Conservation (phyloP, 2,113 vertebrate genomes). For the Lepus timidus region DNA sequence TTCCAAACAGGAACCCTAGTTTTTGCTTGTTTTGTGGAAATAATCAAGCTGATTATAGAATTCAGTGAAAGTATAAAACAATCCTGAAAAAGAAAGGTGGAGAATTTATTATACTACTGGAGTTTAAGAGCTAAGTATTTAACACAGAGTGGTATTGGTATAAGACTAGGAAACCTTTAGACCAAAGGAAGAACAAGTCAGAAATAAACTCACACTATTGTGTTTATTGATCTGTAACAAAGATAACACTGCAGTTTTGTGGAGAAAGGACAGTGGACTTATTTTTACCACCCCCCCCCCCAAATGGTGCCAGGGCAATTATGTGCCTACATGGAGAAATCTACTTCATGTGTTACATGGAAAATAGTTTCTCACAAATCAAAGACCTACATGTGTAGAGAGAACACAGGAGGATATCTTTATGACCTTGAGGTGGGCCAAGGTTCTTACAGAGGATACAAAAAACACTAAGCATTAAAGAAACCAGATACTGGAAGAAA, state of each 20-base stretch:
- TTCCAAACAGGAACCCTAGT: background rate
- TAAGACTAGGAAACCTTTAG: background rate
- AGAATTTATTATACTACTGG: background rate
- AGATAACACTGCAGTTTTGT: background rate
- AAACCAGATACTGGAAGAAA: background rate
- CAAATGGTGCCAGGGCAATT: background rate
- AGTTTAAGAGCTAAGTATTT: background rate
- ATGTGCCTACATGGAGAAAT: background rate
- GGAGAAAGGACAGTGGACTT: background rate
- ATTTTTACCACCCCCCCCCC: background rate
- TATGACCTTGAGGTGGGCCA: background rate
- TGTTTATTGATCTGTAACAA: background rate
- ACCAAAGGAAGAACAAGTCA: background rate
- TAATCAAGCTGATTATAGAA: slow-evolving; percentile 5
- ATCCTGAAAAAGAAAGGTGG: background rate
- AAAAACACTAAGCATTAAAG: background rate
- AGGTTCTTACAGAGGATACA: background rate
- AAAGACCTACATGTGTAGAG: background rate
- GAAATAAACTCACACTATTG: background rate
- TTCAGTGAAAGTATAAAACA: slow-evolving; percentile 3
- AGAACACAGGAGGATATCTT: background rate
- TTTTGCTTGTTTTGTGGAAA: background rate
- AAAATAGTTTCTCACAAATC: background rate
- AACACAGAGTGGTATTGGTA: background rate
- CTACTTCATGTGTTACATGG: background rate